Base-by-base conservation (phyloP, 2,797 vertebrate genomes). In the Triplophysa bombifrons region DNA sequence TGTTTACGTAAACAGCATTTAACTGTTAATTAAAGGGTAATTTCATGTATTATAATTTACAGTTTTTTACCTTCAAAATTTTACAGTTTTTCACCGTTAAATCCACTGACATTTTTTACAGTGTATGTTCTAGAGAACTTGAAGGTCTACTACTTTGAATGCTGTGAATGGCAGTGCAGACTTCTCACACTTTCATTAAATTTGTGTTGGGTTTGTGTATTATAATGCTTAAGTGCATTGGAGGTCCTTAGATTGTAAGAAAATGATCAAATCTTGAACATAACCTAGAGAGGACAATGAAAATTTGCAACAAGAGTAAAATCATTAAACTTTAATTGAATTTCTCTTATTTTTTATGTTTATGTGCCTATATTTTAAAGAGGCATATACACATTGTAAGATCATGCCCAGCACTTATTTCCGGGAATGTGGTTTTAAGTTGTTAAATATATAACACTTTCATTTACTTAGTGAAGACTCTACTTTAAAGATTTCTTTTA, bases 371-470 rank as follows among this genome's bases (percentile, higher is more conserved):
- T 48, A 48, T 69, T 41, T 13, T 48, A 7, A 20, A 46, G 64
- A 76, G 64, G 58, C 65, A 68, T 69, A 34, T 76, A 76, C 64
- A 41, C 69, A 58, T 76, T 20, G 19, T 10, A 38, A 68, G 53
- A 38, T 60, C 20, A 44, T n/a, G 56, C 64, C 55, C 25, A 34
- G 65, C 13, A 30, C 30, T 30, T 4, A 30, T 30, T 30, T 30
- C 30, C 3, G 3, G 1, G 53, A 30, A 46, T 34, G 25, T 30
- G 41, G 51, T 76, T 67, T 64, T 65, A 7, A 75, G n/a, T 38
- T n/a, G n/a, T n/a, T 30, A 3, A 30, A 30, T 30, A 30, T 30
- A 30, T 30, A 30, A 30, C 34, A 38, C 34, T 38, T 41, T 8
- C 7, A 41, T 41, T 38, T 38, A 41, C 38, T 41, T 9, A 3